These are phyloP conservation scores for Colinus virginianus DNA, from an alignment of 2,113 vertebrate genomes.

Conservation along the genomic window DNA sequence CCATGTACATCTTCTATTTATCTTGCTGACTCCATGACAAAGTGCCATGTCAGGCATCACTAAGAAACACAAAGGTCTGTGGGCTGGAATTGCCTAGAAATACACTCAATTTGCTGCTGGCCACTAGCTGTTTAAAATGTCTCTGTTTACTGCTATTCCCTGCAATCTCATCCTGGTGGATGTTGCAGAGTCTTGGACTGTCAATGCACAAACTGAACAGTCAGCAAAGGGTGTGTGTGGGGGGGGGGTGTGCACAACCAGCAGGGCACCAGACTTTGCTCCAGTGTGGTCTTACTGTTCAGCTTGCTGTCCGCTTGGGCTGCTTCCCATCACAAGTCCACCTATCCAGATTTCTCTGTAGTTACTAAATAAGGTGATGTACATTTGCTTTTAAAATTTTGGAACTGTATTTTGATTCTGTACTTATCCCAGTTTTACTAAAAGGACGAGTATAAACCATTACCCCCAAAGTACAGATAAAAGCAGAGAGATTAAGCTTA, in stretches of 20 bases:
- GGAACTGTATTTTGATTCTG: neutral
- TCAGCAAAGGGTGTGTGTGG: neutral
- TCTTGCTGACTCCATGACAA: neutral
- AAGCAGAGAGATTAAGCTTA: neutral
- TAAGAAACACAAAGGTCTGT: too few species aligned
- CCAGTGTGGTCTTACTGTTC: neutral
- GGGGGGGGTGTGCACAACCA: neutral
- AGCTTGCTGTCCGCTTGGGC: neutral
- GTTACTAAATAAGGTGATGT: slow-evolving; percentile 38
- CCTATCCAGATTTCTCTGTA: neutral
- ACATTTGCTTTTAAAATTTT: slow-evolving; percentile 1
- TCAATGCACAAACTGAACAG: neutral
- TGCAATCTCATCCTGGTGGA: neutral
- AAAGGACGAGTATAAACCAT: neutral
- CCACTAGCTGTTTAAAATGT: neutral
- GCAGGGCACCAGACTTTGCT: neutral
- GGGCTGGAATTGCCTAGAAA: too few species aligned
- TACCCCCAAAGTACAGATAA: neutral
- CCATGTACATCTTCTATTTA: neutral
- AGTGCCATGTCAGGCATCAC: neutral
- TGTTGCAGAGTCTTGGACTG: neutral
- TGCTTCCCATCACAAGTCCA: neutral
- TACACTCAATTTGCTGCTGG: neutral
- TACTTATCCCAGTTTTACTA: neutral
- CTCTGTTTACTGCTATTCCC: neutral